A percentile compares a stretch with the other conserved stretches of the same genome.
Evolutionary conservation across 1,140 invertebrate genomes (phyloP).

Genomic region (Apis mellifera): DNA sequence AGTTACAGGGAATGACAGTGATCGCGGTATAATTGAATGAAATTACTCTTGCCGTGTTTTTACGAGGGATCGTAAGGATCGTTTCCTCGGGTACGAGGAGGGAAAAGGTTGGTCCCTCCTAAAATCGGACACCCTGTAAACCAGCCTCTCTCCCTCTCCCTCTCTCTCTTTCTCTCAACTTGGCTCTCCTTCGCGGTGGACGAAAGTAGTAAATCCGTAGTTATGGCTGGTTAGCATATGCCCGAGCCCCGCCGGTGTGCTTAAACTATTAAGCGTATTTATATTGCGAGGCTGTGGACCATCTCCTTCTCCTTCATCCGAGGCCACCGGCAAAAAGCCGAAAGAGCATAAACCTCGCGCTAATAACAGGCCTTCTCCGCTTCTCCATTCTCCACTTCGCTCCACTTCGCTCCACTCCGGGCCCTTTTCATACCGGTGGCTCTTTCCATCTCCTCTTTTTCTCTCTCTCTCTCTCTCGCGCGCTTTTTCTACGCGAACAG

Average conservation of each 20-base stretch:
- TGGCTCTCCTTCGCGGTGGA: constrained; percentile 54
- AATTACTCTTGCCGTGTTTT: constrained; percentile 10
- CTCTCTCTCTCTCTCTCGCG: neutral
- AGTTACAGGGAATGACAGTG: constrained; percentile 39
- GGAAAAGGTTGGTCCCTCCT: too few species aligned
- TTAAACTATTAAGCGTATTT: constrained; percentile 82
- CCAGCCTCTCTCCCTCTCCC: neutral
- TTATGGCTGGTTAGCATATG: constrained; percentile 81
- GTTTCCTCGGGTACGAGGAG: neutral
- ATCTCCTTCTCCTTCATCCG: constrained; percentile 63
- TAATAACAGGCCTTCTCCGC: constrained; percentile 80
- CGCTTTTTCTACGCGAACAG: neutral
- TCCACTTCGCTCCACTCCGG: constrained; percentile 69
- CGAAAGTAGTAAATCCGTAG: constrained; percentile 79
- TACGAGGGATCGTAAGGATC: neutral
- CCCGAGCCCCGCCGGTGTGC: constrained; percentile 74
- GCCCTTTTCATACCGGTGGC: constrained; percentile 47
- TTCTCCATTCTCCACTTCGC: constrained; percentile 73
- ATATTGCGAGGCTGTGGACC: constrained; percentile 77
- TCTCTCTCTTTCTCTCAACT: neutral
- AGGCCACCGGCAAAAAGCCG: constrained; percentile 72
- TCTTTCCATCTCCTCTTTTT: constrained; percentile 37
- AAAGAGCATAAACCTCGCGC: constrained; percentile 79
- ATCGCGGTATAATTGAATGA: constrained; percentile 38
- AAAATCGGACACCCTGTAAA: constrained; percentile 32